Base-by-base conservation (phyloP, 2,888 invertebrate species). In the Sminthurinus aureus region DNA sequence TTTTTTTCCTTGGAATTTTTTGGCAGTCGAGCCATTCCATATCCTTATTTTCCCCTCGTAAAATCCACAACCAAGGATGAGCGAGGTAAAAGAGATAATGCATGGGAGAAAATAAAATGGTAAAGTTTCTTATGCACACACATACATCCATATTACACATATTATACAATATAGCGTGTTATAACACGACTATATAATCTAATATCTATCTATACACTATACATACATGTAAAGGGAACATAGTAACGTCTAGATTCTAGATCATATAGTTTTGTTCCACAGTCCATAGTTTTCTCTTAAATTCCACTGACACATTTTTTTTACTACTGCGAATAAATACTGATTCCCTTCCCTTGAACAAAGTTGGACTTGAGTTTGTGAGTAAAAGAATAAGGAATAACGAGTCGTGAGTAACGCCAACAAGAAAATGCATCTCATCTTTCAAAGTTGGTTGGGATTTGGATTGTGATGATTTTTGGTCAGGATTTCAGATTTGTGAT, bases 261-360 rank as follows among this genome's bases (percentile, higher is more conserved):
- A n/a, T n/a, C n/a, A n/a, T n/a, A n/a, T n/a, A n/a, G n/a, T n/a
- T n/a, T n/a, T n/a, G n/a, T n/a, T n/a, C 38, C 38, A 38, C n/a
- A 20, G 20, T 69, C 69, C 69, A 69, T 24, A 66, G 18, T 66
- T 66, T 15, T 13, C 24, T 24, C 12, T 15, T 69, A 24, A 69
- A 20, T 69, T 69, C 69, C 24, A n/a, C 69, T 75, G 52, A 15
- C 50, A 50, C 52, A 51, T 75, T 75, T 73, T 50, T 50, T 51
- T 51, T 76, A 76, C 76, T 50, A 76, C 76, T n/a, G n/a, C 58
- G 52, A 76, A 76, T 76, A 76, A 76, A 76, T 76, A 76, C 76
- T 22, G 13, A 18, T 71, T 71, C 71, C 71, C 22, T 69, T n/a
- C n/a, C 69, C 22, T 71, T 24, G 20, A 26, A 75, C 50, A 75